These are phyloP conservation scores for Petrolisthes cinctipes DNA, from an alignment of 2,888 invertebrate genomes.

Conservation along the genomic window DNA sequence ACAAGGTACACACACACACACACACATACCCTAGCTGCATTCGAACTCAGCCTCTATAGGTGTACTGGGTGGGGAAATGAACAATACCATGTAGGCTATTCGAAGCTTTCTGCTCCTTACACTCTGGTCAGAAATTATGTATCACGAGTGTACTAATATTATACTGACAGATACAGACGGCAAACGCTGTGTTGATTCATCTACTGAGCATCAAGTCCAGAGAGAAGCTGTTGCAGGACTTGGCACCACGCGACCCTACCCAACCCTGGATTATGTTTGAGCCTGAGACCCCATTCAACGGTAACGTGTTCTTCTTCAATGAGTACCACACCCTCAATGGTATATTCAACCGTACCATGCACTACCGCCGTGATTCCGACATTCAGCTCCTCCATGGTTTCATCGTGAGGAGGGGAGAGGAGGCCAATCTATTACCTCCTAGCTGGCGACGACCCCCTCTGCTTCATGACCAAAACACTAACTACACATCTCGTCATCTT, in stretches of 20 bases:
- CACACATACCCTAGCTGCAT: no score
- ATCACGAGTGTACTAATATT: not conserved
- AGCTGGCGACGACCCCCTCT: conserved; percentile 33
- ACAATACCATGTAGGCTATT: not conserved
- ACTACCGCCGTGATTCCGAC: conserved; percentile 40
- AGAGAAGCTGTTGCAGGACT: not conserved
- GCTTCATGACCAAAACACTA: not conserved
- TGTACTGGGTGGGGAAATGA: no score
- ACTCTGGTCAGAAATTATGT: not conserved
- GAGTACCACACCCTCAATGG: conserved; percentile 28
- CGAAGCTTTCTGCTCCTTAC: not conserved
- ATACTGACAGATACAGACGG: not conserved
- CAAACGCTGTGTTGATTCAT: not conserved
- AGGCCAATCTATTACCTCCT: conserved; percentile 28
- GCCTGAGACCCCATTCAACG: conserved; percentile 12
- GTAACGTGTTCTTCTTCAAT: conserved; percentile 7
- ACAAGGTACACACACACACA: no score
- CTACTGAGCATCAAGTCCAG: not conserved
- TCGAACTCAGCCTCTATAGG: no score
- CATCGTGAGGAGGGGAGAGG: conserved; percentile 19
- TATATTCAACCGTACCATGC: conserved; percentile 46
- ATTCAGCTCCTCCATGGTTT: conserved; percentile 34
- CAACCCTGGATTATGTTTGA: conserved; percentile 42
- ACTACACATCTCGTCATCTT: not conserved
- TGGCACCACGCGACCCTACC: conserved; percentile 4